Conservation (phyloP, 2,797 vertebrate species). For the Nannoperca obscura region DNA sequence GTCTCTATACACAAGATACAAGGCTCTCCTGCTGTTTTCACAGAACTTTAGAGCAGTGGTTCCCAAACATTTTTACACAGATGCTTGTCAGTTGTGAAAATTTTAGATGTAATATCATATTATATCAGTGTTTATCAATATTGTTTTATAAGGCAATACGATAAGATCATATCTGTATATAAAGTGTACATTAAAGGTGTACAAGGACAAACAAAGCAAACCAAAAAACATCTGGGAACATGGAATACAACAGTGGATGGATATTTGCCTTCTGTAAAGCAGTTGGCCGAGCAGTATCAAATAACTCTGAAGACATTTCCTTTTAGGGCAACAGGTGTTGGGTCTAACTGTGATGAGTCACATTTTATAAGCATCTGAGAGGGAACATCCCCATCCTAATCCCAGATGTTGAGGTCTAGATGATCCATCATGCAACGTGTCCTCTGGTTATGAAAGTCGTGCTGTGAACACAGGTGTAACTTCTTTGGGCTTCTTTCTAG, state of each 20-base stretch:
- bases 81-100: no score
- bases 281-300: background rate
- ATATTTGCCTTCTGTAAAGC: no score
- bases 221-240: no score
- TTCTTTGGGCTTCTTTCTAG: background rate
- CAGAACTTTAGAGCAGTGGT: no score
- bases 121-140: no score
- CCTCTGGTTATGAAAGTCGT: background rate
- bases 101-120: no score
- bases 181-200: background rate
- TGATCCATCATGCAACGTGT: background rate
- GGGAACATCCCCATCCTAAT: background rate
- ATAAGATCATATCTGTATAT: no score
- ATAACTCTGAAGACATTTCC: background rate
- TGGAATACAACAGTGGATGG: no score
- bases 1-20: no score
- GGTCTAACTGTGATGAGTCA: slow-evolving; percentile 18
- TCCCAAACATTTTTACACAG: no score
- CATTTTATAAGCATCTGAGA: slow-evolving; percentile 27
- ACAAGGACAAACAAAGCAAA: background rate
- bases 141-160: no score
- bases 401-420: background rate
- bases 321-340: background rate
- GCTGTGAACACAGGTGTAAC: slow-evolving; percentile 9
- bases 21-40: no score